These are phyloP conservation scores for Beris morrisii DNA, from an alignment of 2,888 invertebrate genomes.

Conservation along the genomic window DNA sequence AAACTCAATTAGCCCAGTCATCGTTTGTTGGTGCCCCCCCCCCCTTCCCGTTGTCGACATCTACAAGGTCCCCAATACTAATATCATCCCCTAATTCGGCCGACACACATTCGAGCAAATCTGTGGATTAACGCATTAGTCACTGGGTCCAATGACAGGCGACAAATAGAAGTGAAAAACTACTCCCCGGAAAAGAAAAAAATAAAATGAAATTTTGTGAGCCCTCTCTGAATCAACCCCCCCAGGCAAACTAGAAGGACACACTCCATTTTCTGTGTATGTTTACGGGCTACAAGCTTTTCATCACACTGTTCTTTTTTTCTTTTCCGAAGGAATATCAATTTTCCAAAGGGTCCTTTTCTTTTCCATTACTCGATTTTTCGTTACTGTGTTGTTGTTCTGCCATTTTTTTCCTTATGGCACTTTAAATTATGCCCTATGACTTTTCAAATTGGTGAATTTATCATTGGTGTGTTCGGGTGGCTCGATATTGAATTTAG, in stretches of 20 bases:
- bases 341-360: too few species aligned
- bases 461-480: slow-evolving; percentile 6
- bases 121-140: slow-evolving; percentile 27
- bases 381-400: neutral
- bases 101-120: slow-evolving; percentile 7
- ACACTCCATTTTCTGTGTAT: slow-evolving; percentile 4
- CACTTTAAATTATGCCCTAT: slow-evolving; percentile 15
- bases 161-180: slow-evolving; percentile 6
- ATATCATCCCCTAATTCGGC: neutral
- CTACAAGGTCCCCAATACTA: neutral
- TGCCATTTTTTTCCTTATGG: slow-evolving; percentile 10
- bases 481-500: too few species aligned
- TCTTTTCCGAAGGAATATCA: too few species aligned
- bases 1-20: slow-evolving; percentile 30
- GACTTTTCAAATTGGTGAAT: slow-evolving; percentile 16
- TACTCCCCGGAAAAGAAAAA: neutral
- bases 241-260: neutral
- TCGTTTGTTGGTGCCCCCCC: slow-evolving; percentile 14
- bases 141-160: slow-evolving; percentile 9
- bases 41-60: neutral
- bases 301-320: too few species aligned
- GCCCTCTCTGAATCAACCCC: too few species aligned
- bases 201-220: neutral
- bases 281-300: neutral
- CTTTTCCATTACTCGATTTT: too few species aligned